A percentile compares a stretch with the other conserved stretches of the same genome.
phyloP scores from a whole-genome alignment of 2,888 invertebrate species.

The Deilephila elpenor region DNA sequence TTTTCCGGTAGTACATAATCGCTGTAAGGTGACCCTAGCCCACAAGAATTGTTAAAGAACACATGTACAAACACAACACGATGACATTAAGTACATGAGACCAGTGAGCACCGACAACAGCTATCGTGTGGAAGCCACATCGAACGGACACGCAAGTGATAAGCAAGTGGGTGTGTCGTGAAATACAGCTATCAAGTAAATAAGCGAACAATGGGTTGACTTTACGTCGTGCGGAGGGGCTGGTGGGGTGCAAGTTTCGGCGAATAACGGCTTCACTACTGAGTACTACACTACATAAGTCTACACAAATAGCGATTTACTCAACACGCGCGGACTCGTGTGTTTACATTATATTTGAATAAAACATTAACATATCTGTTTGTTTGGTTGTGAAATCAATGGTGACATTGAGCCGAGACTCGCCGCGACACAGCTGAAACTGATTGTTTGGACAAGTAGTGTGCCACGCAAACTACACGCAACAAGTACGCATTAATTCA shows the following conservation, averaged over 20 bases:
- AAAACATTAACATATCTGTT: conserved; percentile 42
- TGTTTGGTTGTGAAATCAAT: conserved; percentile 52
- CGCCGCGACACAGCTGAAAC: conserved; percentile 48
- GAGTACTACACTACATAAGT: background rate
- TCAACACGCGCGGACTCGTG: background rate
- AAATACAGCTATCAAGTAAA: conserved; percentile 49
- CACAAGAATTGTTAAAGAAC: conserved; percentile 9
- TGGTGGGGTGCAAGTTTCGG: conserved; percentile 43
- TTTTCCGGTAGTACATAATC: background rate
- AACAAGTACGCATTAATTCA: background rate
- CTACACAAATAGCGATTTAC: background rate
- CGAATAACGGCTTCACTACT: background rate
- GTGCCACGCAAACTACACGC: background rate
- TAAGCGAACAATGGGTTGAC: conserved; percentile 80
- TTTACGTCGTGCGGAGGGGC: conserved; percentile 72
- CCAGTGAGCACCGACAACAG: background rate
- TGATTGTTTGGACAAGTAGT: conserved; percentile 46
- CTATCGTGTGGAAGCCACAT: background rate
- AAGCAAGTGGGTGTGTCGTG: conserved; percentile 43
- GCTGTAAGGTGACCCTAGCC: background rate
- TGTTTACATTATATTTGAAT: conserved; percentile 20
- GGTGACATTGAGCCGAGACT: conserved; percentile 54
- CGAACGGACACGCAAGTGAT: background rate
- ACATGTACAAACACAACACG: background rate
- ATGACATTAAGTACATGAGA: background rate